Conservation (phyloP, 1,140 invertebrate species). For the Babylonia areolata region DNA sequence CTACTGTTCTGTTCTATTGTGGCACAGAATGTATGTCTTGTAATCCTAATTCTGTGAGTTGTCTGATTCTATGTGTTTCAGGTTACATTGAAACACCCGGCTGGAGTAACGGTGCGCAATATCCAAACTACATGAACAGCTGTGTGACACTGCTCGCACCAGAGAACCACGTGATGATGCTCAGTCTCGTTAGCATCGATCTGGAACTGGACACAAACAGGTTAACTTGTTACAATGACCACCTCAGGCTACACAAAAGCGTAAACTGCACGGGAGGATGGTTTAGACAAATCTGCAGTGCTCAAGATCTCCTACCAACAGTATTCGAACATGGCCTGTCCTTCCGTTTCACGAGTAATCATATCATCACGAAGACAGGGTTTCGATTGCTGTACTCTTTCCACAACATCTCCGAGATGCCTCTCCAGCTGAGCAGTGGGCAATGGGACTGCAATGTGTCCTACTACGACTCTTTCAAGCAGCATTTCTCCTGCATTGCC, state of each 20-base stretch:
- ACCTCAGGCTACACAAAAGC: background rate
- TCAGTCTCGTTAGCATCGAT: background rate
- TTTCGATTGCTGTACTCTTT: slow-evolving; percentile 3
- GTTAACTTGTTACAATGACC: too few relatives aligned
- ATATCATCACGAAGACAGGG: background rate
- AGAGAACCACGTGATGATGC: background rate
- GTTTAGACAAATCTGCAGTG: background rate
- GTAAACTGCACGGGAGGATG: background rate
- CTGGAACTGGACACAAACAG: background rate
- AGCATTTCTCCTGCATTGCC: background rate
- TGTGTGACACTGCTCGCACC: background rate
- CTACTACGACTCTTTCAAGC: background rate
- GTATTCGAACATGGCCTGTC: background rate
- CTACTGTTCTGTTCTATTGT: too few relatives aligned
- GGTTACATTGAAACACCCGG: background rate
- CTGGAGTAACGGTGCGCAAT: background rate
- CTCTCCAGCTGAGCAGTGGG: background rate
- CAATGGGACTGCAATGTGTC: background rate
- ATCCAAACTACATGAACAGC: background rate
- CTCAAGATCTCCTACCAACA: background rate
- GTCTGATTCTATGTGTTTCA: background rate
- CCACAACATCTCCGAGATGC: background rate
- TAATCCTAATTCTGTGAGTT: too few relatives aligned
- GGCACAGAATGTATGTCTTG: too few relatives aligned
- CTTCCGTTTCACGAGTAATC: background rate